These are phyloP conservation scores for Calameuta idolon DNA, from an alignment of 2,888 invertebrate genomes.

Conservation along the genomic window DNA sequence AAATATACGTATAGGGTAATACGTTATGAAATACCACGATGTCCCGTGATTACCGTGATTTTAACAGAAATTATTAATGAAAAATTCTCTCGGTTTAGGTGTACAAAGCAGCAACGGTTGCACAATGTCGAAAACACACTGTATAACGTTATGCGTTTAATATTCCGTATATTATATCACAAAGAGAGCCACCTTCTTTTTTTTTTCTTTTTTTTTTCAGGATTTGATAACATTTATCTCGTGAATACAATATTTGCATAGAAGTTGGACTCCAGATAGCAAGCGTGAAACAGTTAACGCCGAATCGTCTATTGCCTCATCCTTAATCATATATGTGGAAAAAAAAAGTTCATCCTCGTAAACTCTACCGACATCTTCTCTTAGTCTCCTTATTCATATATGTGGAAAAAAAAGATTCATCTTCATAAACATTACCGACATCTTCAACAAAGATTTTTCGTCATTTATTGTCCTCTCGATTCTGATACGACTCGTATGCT, in stretches of 20 bases:
- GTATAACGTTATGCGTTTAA: constrained; percentile 13
- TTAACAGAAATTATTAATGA: no score
- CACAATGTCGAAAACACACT: constrained; percentile 16
- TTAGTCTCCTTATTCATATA: no score
- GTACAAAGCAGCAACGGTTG: constrained; percentile 31
- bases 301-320: constrained; percentile 4
- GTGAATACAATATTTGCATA: constrained; percentile 38
- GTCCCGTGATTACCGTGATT: no score
- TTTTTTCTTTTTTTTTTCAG: background rate
- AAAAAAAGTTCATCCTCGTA: background rate
- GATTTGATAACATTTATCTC: constrained; percentile 35
- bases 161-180: constrained; percentile 34
- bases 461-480: constrained; percentile 1
- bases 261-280: constrained; percentile 24
- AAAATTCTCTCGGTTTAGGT: constrained; percentile 4
- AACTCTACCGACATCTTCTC: background rate
- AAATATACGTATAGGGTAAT: no score
- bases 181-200: constrained; percentile 28
- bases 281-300: constrained; percentile 48
- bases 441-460: background rate
- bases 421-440: background rate
- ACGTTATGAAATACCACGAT: no score
- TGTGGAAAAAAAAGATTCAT: no score
- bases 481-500: background rate
- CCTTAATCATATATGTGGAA: background rate